Percentiles rank a stretch among this genome's conserved stretches.
phyloP scores from a whole-genome alignment of 2,113 vertebrate genomes.

The Lamprologus tigripictilis region DNA sequence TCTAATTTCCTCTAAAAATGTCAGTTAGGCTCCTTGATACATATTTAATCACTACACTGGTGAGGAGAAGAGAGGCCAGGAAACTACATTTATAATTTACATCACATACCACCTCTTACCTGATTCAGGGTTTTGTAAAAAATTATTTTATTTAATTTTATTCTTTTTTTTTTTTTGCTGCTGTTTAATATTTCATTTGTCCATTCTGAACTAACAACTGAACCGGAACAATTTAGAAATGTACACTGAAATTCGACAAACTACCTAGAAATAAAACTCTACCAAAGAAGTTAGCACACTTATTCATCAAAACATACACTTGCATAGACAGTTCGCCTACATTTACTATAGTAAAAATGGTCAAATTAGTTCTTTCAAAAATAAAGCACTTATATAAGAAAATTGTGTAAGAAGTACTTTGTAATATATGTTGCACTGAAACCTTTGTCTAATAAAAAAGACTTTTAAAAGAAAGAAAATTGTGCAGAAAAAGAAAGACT shows the following conservation, averaged over 20 bases:
- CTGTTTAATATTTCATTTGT: background rate
- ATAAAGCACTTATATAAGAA: background rate
- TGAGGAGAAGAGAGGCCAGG: background rate
- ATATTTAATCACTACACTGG: background rate
- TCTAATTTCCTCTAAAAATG: background rate
- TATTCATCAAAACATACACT: background rate
- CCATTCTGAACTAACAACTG: background rate
- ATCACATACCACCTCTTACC: background rate
- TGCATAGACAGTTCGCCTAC: background rate
- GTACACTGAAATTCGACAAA: background rate
- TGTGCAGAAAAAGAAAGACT: background rate
- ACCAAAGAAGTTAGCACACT: background rate
- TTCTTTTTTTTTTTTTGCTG: rapidly evolving
- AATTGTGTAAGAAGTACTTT: background rate
- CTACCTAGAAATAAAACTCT: background rate
- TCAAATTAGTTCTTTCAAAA: background rate
- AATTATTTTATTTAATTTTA: background rate
- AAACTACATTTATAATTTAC: background rate
- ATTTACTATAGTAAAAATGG: background rate
- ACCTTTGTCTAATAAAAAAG: background rate
- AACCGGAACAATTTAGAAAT: background rate
- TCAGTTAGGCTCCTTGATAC: background rate
- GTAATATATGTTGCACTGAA: background rate
- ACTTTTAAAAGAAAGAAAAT: background rate
- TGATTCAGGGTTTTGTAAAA: background rate